These are phyloP conservation scores for Lagodon rhomboides DNA, from an alignment of 2,797 vertebrate genomes.

Conservation along the genomic window DNA sequence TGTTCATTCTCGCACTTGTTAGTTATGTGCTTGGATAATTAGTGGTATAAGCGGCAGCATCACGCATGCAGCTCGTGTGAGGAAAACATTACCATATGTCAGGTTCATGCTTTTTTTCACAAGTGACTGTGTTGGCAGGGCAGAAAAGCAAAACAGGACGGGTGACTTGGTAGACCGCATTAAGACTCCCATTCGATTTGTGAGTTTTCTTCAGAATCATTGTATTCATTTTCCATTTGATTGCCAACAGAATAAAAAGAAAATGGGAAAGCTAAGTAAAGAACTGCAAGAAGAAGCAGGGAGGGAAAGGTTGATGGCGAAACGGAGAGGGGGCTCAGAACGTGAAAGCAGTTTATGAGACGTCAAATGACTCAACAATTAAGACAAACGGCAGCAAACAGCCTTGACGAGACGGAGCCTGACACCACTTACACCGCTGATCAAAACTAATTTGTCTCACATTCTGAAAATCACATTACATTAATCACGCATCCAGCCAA, in stretches of 20 bases:
- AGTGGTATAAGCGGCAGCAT: not conserved
- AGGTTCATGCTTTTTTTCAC: not conserved
- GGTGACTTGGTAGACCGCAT: not conserved
- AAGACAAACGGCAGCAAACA: constrained; percentile 51
- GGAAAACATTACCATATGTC: not conserved
- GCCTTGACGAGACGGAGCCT: constrained; percentile 32
- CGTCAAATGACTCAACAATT: constrained; percentile 32
- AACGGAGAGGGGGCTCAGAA: not conserved
- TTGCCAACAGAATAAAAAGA: not conserved
- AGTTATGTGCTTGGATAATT: not conserved
- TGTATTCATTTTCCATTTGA: not conserved
- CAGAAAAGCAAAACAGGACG: not conserved
- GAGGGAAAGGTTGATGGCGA: not conserved
- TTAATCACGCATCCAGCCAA: constrained; percentile 56
- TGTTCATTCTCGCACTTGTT: not conserved
- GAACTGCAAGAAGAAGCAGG: not conserved
- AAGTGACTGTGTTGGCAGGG: not conserved
- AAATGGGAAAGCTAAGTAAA: not conserved
- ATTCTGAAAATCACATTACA: constrained; percentile 51
- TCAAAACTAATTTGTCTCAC: constrained; percentile 53
- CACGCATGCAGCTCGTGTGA: not conserved
- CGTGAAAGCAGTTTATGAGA: constrained; percentile 17
- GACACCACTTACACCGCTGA: constrained; percentile 43
- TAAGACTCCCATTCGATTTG: not conserved
- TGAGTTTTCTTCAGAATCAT: not conserved